Base-by-base conservation (phyloP, 2,888 invertebrate species). In the Sipunculus nudus region DNA sequence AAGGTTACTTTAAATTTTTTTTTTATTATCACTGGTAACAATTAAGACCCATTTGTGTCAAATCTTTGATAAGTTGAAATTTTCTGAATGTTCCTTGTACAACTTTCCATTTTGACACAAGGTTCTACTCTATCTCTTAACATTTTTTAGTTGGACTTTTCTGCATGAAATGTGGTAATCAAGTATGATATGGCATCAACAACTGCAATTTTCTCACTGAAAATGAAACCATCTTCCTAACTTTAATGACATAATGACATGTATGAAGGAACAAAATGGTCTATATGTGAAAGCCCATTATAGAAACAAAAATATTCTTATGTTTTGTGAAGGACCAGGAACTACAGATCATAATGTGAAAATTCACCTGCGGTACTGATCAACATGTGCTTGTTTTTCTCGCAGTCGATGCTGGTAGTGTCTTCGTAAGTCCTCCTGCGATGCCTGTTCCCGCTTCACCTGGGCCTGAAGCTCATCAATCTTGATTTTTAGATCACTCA, bases 301-400 rank as follows among this genome's bases (percentile, higher is more conserved):
- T 16, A 35, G 13, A 35, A 35, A 13, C 8, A 13, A 16, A 8
- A 35, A 8, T 16, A 13, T 35, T 35, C 8, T 10, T 35, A 13
- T 35, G 10, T 35, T 35, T 16, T 16, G 10, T 35, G 10, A 35
- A 43, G 43, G 10, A 10, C 23, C 26, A 46, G 26, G 2, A 8
- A 21, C 16, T 23, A n/a, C n/a, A n/a, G n/a, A n/a, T n/a, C n/a
- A n/a, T 10, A n/a, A 43, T 19, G 16, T 21, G n/a, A n/a, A 10
- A 6, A 28, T 62, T 64, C 62, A 80, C 79, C 69, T 71, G 65
- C 75, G 75, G 61, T 75, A 81, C 5, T 74, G 57, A 41, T 80
- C 78, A 38, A 81, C 67, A 59, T 81, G 80, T 29, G 72, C 64
- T 63, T 80, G 79, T 68, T 79, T 82, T 55, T 81, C 78, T 41